Evolutionary conservation across 2,113 vertebrate genomes (phyloP), one percentile per base, ranked within the genome.

Genomic region (Lepisosteus oculatus): DNA sequence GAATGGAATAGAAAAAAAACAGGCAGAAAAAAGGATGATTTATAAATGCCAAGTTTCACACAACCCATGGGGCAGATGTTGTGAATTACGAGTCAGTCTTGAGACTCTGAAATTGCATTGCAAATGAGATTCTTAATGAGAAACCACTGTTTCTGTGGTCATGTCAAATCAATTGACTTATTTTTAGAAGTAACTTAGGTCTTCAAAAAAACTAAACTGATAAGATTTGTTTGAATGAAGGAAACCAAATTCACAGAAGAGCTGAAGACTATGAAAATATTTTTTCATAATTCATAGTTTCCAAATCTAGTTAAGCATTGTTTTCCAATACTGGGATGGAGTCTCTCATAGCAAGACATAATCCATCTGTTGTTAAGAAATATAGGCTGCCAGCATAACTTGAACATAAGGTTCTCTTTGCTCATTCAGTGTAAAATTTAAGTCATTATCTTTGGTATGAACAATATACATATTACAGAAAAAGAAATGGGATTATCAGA

Each of bases 111-210:
- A 88, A 90, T 86, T 84, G 79, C 82, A 81, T 79, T 71, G 65
- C 80, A 87, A 87, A 91, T 85, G 85, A 90, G 84, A 74, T 79
- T 84, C 84, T 82, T 91, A 89, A 92, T 87, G 88, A 89, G 80
- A 80, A 29, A 82, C 77, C 81, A 73, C 74, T 82, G 82, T 82
- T 78, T 72, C 79, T 78, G 83, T 86, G 86, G 88, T 89, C 83
- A 85, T 78, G 74, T 79, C 86, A 83, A 86, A 81, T 85, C 87
- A 85, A 88, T 86, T 83, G 81, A 71, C 75, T 81, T 84, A 69
- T 87, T 79, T 73, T 71, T 61, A 45, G 4, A 61, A 6, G 47
- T 51, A 51, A 51, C 9, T 51, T 6, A 51, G 72, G 61, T 55
- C 68, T 43, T 57, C 42, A 64, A 61, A 74, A n/a, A 55, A 68